Percentiles rank a stretch among this genome's conserved stretches.
These are phyloP conservation scores for Anaspis maculata DNA, from an alignment of 2,888 invertebrate species.

Conservation along the genomic window DNA sequence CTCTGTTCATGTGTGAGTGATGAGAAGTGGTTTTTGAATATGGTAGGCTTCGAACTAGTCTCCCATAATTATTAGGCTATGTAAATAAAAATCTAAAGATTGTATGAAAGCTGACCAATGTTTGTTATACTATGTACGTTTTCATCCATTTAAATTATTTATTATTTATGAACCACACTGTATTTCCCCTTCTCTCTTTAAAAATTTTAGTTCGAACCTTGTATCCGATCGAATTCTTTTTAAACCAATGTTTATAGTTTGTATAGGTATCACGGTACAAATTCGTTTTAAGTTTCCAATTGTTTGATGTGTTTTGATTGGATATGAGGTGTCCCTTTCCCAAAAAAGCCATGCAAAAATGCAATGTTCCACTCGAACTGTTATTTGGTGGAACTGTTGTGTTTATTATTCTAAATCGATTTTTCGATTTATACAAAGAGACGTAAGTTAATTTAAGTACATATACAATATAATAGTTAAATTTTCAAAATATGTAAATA, in stretches of 20 bases:
- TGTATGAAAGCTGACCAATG: constrained; percentile 27
- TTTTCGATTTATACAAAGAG: constrained; percentile 24
- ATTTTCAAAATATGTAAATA: constrained; percentile 39
- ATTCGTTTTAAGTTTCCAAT: constrained; percentile 20
- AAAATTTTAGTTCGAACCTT: no score
- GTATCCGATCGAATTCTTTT: constrained; percentile 1
- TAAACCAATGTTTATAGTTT: constrained; percentile 8
- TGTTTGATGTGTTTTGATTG: constrained; percentile 7
- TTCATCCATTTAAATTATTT: neutral
- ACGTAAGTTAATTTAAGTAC: constrained; percentile 24
- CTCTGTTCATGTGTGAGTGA: constrained; percentile 23
- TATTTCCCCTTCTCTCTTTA: no score
- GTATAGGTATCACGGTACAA: constrained; percentile 20
- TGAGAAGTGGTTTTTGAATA: no score
- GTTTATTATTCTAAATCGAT: constrained; percentile 19
- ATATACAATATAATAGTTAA: constrained; percentile 23
- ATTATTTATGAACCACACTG: neutral
- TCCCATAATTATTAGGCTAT: no score
- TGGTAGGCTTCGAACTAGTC: no score
- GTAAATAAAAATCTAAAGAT: constrained; percentile 13
- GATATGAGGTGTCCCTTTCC: constrained; percentile 6
- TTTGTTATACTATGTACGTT: no score
- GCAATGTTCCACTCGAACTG: constrained; percentile 8
- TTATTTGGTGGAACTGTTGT: no score
- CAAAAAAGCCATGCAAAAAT: constrained; percentile 19